A percentile compares a stretch with the other conserved stretches of the same genome.
Evolutionary conservation across 2,113 vertebrate genomes (phyloP).

Genomic region (Ibidorhyncha struthersii): DNA sequence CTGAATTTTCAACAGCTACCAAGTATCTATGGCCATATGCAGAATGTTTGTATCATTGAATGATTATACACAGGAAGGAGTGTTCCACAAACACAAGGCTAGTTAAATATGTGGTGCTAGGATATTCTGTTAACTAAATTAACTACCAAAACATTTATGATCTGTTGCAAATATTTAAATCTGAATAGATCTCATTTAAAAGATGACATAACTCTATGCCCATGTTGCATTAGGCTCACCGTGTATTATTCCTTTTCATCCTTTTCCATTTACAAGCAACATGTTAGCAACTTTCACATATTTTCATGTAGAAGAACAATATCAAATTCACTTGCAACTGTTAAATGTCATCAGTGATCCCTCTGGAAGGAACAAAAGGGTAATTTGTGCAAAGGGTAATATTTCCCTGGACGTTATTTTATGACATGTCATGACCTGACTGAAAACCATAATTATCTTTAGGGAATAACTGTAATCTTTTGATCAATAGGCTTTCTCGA

Average conservation of each 20-base stretch:
- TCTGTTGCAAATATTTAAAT: background rate
- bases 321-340: background rate
- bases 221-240: background rate
- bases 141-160: background rate
- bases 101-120: background rate
- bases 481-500: constrained; percentile 6
- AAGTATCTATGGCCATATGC: background rate
- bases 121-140: background rate
- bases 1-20: background rate
- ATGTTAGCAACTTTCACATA: background rate
- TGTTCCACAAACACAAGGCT: background rate
- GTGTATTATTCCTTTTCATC: background rate
- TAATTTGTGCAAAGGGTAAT: constrained; percentile 37
- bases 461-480: constrained; percentile 19
- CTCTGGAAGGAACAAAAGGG: constrained; percentile 5
- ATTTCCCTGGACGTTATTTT: background rate
- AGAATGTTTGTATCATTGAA: background rate
- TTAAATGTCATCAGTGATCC: constrained; percentile 17
- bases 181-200: background rate
- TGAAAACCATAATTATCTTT: constrained; percentile 32
- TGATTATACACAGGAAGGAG: background rate
- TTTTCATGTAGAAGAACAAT: background rate
- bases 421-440: constrained; percentile 22
- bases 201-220: background rate
- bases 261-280: background rate